Evolutionary conservation across 2,797 vertebrate species (phyloP), one percentile per base, ranked within the genome.

Genomic region (Karalla daura): DNA sequence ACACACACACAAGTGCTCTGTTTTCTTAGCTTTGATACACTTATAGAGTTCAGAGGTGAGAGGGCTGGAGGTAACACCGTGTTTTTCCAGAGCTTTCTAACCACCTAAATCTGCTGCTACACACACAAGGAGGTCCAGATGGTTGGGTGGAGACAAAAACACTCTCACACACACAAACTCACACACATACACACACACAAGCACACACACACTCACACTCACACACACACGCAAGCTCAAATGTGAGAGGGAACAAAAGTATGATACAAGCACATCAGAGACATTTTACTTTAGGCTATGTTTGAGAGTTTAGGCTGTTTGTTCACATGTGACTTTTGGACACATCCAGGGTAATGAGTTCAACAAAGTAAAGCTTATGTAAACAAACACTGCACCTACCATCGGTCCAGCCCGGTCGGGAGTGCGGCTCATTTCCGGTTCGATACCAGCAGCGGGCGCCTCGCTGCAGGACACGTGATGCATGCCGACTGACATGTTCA

Each of bases 21-120:
- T 92, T 93, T 90, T 87, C 89, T 85, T 92, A 89, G 87, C 90
- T 93, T 92, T 93, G 92, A 93, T 92, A 88, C 91, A 90, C 92
- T 93, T 89, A 87, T 67, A 82, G 86, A 87, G 92, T 89, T 91
- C 87, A 89, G 75, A 91, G 92, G 91, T 93, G 86, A 91, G 76
- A 84, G 77, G 84, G 84, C 78, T 89, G 83, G 89, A 91, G 87
- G 85, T 86, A 90, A 86, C 82, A 64, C 70, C 45, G 27, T 93
- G 88, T 93, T 92, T 91, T 91, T 86, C 82, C 84, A 91, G 78
- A 88, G 75, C 71, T 83, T 86, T 89, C 84, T 56, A 87, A 84
- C 87, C 85, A 88, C 80, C 88, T 87, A 86, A 89, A 89, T 89
- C 86, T 90, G 81, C 86, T 80, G 65, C 83, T 78, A 83, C 74